Evolutionary conservation across 2,113 vertebrate genomes (phyloP).

Genomic region (Acanthochromis polyacanthus): DNA sequence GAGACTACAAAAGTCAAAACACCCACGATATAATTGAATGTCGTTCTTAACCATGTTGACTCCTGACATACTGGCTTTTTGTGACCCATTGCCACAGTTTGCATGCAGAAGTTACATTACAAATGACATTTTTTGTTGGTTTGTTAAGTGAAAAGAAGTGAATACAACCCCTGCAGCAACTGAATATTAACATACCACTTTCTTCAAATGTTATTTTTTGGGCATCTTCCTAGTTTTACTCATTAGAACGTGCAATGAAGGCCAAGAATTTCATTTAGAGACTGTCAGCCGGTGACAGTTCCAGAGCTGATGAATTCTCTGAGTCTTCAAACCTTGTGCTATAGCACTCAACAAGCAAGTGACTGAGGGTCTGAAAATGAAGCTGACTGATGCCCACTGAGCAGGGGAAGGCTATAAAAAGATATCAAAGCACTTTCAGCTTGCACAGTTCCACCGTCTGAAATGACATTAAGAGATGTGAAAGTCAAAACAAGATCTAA

Average conservation of each 20-base stretch:
- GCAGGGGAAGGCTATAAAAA: slow-evolving; percentile 13
- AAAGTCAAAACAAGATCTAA: not conserved
- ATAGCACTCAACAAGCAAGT: not conserved
- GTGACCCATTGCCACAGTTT: not conserved
- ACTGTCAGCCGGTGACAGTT: not conserved
- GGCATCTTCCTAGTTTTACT: not conserved
- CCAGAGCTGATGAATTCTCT: not conserved
- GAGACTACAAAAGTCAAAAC: too few species aligned
- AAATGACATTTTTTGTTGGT: not conserved
- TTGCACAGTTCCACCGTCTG: slow-evolving; percentile 8
- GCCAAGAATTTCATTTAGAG: not conserved
- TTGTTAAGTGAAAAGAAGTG: not conserved
- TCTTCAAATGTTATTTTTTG: not conserved
- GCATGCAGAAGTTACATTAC: not conserved
- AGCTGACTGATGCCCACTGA: slow-evolving; percentile 7
- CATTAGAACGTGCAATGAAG: not conserved
- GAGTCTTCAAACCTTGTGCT: not conserved
- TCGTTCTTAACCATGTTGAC: too few species aligned
- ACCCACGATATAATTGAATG: too few species aligned
- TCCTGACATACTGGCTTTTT: too few species aligned
- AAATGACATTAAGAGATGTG: slow-evolving; percentile 5
- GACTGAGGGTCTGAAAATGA: slow-evolving; percentile 7
- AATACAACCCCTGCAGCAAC: not conserved
- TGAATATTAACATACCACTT: not conserved
- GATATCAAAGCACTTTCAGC: slow-evolving; percentile 1